A percentile compares a stretch with the other conserved stretches of the same genome.
phyloP scores from a whole-genome alignment of 2,113 vertebrate genomes.

The Notechis scutatus region DNA sequence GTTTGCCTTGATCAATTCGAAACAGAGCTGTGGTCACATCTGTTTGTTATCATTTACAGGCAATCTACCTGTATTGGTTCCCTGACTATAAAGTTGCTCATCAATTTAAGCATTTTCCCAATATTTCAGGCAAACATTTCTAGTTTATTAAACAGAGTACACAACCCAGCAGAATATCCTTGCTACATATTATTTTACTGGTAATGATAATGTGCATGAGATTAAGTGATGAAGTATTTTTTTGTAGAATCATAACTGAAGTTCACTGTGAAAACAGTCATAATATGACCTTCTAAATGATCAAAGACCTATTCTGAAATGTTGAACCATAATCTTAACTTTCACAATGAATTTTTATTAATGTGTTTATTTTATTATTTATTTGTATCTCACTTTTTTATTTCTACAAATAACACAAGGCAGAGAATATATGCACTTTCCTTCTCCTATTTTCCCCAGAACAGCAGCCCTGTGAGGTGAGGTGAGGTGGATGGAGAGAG shows the following conservation, averaged over 20 bases:
- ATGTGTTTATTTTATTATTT: not conserved
- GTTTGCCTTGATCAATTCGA: not conserved
- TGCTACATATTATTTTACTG: not conserved
- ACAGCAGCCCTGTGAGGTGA: not conserved
- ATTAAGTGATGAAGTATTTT: constrained; percentile 10
- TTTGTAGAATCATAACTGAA: constrained; percentile 7
- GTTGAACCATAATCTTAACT: not conserved
- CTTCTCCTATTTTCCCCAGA: not conserved
- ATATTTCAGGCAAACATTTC: not conserved
- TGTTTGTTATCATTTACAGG: rapidly evolving
- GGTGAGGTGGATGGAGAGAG: not conserved
- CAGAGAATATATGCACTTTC: not conserved
- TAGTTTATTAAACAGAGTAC: not conserved
- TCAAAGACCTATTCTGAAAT: not conserved
- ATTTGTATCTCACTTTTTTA: not conserved
- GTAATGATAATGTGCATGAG: constrained; percentile 42
- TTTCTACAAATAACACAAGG: not conserved
- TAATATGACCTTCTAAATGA: not conserved
- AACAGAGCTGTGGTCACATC: not conserved
- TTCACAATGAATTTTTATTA: not conserved
- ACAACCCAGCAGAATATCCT: not conserved
- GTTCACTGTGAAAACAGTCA: not conserved
- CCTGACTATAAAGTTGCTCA: rapidly evolving
- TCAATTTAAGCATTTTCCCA: not conserved
- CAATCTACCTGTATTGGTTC: not conserved